Base-by-base conservation (phyloP, 2,113 vertebrate species). In the Perca fluviatilis region DNA sequence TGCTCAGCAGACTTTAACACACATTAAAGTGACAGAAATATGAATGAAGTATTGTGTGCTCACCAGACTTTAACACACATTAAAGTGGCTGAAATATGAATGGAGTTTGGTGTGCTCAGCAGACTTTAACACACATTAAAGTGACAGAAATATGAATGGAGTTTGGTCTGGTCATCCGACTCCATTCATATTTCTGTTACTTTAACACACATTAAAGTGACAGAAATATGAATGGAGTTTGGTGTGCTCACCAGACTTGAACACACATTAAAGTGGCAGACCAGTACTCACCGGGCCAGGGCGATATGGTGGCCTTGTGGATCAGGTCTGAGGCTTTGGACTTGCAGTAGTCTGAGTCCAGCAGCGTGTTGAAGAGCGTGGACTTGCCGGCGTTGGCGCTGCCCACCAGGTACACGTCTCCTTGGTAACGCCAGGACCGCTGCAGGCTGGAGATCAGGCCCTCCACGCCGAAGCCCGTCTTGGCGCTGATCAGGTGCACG, bases 301-400 rank as follows among this genome's bases (percentile, higher is more conserved):
- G 86, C 0, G 98, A 99, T 61, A 98, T 95, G 4, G 98, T 99
- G 72, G 98, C 98, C 73, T 95, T 95, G 83, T 92, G 79, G 33
- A 97, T 71, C 5, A 92, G 50, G 0, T 98, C 94, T 0, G 94
- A 62, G 14, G 96, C 96, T 6, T 90, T 96, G 83, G 96, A 93
- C 46, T 96, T 97, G 95, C 98, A 99, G 88, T 96, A 98, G 88
- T 99, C 98, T 0, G 97, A 99, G 63, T 89, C 79, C 47, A 99
- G 93, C 47, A 99, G 93, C 0, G 95, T 86, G 82, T 99, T 99
- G 93, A 99, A 99, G 25, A 99, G 96, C 0, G 98, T 98, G 0
- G 98, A 99, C 90, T 99, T 99, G 46, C 98, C 98, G 0, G 96
- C 94, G 71, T 99, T 99, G 68, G 97, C 95, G 7, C 93, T 91